Conservation (phyloP, 1,140 invertebrate species). For the Antheraea mylitta region DNA sequence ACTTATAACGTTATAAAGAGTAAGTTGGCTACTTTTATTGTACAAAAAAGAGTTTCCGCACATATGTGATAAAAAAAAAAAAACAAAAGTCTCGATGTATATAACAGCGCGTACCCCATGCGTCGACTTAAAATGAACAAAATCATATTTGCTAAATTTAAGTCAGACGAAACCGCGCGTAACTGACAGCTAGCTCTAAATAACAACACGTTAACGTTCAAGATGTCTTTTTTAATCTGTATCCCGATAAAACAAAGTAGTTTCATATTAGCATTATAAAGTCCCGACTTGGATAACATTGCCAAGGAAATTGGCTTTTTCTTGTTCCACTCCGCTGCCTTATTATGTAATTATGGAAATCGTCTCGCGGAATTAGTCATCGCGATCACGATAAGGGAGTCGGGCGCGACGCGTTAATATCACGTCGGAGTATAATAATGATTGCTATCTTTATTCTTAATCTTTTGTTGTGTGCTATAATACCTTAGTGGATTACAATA, state of each 20-base stretch:
- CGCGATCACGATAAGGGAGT: slow-evolving; percentile 15
- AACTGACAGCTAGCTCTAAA: no score
- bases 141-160: no score
- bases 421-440: not conserved
- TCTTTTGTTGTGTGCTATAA: not conserved
- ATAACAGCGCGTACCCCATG: no score
- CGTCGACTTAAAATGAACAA: no score
- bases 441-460: slow-evolving; percentile 19
- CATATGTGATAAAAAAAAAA: no score
- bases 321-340: slow-evolving; percentile 9
- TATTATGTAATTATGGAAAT: slow-evolving; percentile 22
- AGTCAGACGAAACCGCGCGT: no score
- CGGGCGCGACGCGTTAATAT: not conserved
- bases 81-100: no score
- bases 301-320: slow-evolving; percentile 17
- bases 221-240: not conserved
- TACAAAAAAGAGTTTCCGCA: no score
- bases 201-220: no score
- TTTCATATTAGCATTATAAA: slow-evolving; percentile 11
- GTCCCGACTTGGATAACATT: slow-evolving; percentile 1
- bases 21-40: no score
- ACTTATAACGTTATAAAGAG: no score
- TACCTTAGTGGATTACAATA: no score
- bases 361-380: slow-evolving; percentile 25
- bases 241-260: slow-evolving; percentile 10